phyloP scores from a whole-genome alignment of 2,888 invertebrate species.

The Beris morrisii region DNA sequence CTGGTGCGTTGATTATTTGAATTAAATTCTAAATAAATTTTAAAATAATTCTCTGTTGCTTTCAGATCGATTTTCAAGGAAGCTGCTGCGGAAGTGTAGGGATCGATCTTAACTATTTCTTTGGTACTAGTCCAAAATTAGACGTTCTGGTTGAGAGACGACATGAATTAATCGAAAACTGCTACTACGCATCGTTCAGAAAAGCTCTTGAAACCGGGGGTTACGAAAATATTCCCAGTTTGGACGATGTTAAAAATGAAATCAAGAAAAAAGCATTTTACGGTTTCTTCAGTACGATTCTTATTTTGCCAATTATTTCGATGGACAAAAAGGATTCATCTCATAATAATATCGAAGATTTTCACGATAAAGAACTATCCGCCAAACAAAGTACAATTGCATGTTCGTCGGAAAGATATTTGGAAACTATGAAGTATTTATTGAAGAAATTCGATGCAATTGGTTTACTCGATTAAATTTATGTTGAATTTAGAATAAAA shows the following conservation, averaged over 20 bases:
- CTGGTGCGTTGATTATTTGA: constrained; percentile 40
- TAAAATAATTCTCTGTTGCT: no score
- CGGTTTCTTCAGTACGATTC: constrained; percentile 53
- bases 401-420: constrained; percentile 2
- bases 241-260: constrained; percentile 47
- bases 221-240: constrained; percentile 42
- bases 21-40: no score
- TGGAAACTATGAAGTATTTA: background rate
- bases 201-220: background rate
- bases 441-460: background rate
- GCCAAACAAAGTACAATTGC: background rate
- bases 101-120: background rate
- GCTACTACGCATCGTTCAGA: background rate
- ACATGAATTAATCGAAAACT: background rate
- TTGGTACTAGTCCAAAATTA: background rate
- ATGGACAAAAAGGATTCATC: constrained; percentile 52
- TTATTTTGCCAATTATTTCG: constrained; percentile 53
- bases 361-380: constrained; percentile 42
- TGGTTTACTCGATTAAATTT: background rate
- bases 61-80: constrained; percentile 7
- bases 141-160: background rate
- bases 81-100: constrained; percentile 4
- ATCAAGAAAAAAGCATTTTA: constrained; percentile 49
- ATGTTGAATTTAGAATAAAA: no score
- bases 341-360: constrained; percentile 51